phyloP scores from a whole-genome alignment of 2,888 invertebrate species.

The Xanthorhoe spadicearia region DNA sequence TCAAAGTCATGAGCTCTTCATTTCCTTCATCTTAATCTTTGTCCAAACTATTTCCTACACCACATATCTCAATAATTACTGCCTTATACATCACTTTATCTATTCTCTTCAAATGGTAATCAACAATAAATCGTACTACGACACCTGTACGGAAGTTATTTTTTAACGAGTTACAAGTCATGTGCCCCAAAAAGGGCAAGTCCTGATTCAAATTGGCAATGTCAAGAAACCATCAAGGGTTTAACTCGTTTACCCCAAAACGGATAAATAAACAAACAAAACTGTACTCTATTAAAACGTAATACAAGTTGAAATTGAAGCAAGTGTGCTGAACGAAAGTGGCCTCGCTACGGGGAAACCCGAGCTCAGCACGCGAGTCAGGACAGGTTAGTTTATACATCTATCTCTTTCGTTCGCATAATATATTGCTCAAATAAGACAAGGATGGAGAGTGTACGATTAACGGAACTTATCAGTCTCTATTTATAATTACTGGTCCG shows the following conservation, averaged over 20 bases:
- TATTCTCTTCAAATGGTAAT: conserved; percentile 11
- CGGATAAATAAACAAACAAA: conserved; percentile 18
- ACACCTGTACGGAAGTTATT: conserved; percentile 36
- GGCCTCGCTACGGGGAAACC: conserved; percentile 64
- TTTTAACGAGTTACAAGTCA: conserved; percentile 11
- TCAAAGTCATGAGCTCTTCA: not conserved
- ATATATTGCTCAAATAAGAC: conserved; percentile 42
- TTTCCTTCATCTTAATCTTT: conserved; percentile 5
- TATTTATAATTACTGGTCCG: conserved; percentile 73
- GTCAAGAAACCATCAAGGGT: conserved; percentile 46
- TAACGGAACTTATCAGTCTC: conserved; percentile 74
- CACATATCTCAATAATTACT: conserved; percentile 2
- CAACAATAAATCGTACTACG: conserved; percentile 17
- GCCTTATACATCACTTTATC: not conserved
- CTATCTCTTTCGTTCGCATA: conserved; percentile 49
- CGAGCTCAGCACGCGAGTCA: conserved; percentile 60
- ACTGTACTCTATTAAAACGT: conserved; percentile 37
- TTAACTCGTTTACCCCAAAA: conserved; percentile 43
- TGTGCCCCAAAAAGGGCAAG: conserved; percentile 38
- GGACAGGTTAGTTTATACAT: conserved; percentile 59
- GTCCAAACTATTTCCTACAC: conserved; percentile 12
- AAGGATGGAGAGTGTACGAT: conserved; percentile 47
- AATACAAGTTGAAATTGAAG: conserved; percentile 41
- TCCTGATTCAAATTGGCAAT: conserved; percentile 49
- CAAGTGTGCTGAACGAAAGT: conserved; percentile 62